Percentiles rank a stretch among this genome's conserved stretches.
phyloP scores from a whole-genome alignment of 2,797 vertebrate species.

The Helarctos malayanus region DNA sequence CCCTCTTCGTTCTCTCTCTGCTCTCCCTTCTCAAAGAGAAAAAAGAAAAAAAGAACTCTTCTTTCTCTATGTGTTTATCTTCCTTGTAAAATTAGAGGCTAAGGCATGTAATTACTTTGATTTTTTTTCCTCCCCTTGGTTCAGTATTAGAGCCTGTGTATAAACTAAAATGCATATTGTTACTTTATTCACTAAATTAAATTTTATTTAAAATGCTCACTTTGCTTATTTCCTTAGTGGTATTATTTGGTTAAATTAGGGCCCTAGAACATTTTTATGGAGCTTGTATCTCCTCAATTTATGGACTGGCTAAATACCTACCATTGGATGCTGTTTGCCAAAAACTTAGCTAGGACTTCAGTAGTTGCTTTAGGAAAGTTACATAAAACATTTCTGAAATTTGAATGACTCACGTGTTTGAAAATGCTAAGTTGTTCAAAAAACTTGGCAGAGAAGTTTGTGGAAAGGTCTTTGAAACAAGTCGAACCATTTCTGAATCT shows the following conservation, averaged over 20 bases:
- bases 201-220: neutral
- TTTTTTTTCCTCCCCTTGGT: neutral
- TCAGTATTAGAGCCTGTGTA: neutral
- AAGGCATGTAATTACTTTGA: neutral
- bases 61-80: neutral
- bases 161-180: neutral
- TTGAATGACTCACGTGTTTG: conserved; percentile 63
- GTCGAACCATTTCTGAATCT: conserved; percentile 57
- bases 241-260: neutral
- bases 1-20: too few relatives aligned
- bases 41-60: too few relatives aligned
- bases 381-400: conserved; percentile 13
- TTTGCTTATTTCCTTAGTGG: neutral
- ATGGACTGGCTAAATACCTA: neutral
- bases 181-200: neutral
- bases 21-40: too few relatives aligned
- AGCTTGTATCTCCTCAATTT: neutral
- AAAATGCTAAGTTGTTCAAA: conserved; percentile 56
- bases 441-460: conserved; percentile 26
- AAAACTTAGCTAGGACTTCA: neutral
- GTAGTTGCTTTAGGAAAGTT: conserved; percentile 23
- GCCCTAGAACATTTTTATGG: neutral
- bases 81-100: neutral
- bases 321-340: neutral
- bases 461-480: conserved; percentile 55